phyloP scores from a whole-genome alignment of 1,140 invertebrate species.

The Potamilus streckersoni region DNA sequence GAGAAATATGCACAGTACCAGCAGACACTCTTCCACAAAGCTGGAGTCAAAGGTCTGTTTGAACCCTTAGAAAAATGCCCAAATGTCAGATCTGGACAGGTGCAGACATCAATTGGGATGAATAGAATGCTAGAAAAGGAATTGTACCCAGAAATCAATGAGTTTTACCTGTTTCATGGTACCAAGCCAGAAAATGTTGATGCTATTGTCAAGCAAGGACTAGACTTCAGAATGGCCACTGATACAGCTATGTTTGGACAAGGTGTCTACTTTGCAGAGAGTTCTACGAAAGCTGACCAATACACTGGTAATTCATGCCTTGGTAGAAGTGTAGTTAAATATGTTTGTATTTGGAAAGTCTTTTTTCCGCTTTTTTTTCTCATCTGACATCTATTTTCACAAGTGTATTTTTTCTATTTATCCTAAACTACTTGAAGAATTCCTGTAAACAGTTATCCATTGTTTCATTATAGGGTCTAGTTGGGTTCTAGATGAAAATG shows the following conservation, averaged over 20 bases:
- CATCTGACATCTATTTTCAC: too few relatives aligned
- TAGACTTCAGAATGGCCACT: constrained; percentile 35
- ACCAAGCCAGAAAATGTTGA: constrained; percentile 38
- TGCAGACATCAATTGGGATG: constrained; percentile 1
- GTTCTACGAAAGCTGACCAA: constrained; percentile 51
- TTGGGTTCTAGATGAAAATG: too few relatives aligned
- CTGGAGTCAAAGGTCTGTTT: neutral
- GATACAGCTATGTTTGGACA: constrained; percentile 40
- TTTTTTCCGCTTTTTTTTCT: too few relatives aligned
- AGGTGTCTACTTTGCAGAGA: constrained; percentile 47
- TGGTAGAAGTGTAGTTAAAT: too few relatives aligned
- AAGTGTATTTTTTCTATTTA: too few relatives aligned
- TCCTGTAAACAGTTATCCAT: too few relatives aligned
- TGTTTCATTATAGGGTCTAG: too few relatives aligned
- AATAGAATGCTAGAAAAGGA: neutral
- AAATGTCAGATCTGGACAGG: neutral
- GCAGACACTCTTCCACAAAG: constrained; percentile 33
- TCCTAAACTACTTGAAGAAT: too few relatives aligned
- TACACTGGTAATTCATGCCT: constrained; percentile 40
- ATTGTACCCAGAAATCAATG: constrained; percentile 39
- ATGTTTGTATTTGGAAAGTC: too few relatives aligned
- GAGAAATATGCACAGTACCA: constrained; percentile 31
- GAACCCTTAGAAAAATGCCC: neutral
- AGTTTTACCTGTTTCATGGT: constrained; percentile 44
- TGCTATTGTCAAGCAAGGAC: constrained; percentile 29